These are phyloP conservation scores for Drosophila nikananu DNA, from an alignment of 1,140 invertebrate species.

Conservation along the genomic window DNA sequence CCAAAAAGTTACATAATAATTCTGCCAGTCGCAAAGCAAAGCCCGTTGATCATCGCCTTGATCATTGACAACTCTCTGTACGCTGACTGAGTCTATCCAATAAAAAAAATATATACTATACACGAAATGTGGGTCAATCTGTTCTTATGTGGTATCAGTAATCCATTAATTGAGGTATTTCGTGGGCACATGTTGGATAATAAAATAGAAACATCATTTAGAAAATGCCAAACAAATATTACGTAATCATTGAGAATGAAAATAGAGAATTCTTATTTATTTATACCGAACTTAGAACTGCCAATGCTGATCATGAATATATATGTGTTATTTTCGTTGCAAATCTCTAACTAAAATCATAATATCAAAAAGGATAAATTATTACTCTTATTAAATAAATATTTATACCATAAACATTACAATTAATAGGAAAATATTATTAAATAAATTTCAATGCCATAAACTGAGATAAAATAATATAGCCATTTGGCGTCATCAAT, in stretches of 20 bases:
- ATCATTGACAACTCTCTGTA: slow-evolving; percentile 52
- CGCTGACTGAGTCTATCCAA: neutral
- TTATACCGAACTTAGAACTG: too few relatives aligned
- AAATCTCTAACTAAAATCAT: neutral
- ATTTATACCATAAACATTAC: neutral
- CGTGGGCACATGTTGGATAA: slow-evolving; percentile 13
- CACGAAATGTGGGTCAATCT: slow-evolving; percentile 3
- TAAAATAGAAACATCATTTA: slow-evolving; percentile 5
- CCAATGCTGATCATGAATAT: too few relatives aligned
- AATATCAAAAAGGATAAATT: too few relatives aligned
- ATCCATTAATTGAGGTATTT: slow-evolving; percentile 18
- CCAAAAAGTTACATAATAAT: slow-evolving; percentile 82
- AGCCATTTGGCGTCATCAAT: slow-evolving; percentile 57
- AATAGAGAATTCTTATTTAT: neutral
- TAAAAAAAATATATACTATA: neutral
- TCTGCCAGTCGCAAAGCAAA: slow-evolving; percentile 53
- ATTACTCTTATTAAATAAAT: neutral
- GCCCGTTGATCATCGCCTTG: slow-evolving; percentile 45
- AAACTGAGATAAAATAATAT: slow-evolving; percentile 55
- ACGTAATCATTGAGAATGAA: neutral
- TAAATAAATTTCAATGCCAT: slow-evolving; percentile 5
- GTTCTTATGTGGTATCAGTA: slow-evolving; percentile 12
- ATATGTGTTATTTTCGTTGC: neutral
- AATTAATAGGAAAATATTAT: neutral
- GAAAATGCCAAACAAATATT: neutral